phyloP scores from a whole-genome alignment of 2,113 vertebrate species.

The Athene noctua region DNA sequence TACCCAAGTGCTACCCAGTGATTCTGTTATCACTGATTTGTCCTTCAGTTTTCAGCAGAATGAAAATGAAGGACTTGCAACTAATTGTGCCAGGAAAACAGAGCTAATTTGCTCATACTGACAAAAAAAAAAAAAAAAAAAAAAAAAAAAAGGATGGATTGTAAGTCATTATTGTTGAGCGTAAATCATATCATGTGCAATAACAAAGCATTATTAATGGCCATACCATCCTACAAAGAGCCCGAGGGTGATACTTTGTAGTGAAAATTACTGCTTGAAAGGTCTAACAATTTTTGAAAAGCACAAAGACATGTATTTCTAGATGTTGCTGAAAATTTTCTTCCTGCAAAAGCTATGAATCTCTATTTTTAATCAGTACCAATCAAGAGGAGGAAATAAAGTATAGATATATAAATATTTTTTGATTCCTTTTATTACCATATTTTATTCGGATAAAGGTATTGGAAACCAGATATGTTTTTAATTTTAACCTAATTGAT shows the following conservation, averaged over 20 bases:
- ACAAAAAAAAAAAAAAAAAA: constrained; percentile 26
- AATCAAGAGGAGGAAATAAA: neutral
- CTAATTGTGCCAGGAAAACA: constrained; percentile 77
- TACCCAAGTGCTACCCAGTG: constrained; percentile 69
- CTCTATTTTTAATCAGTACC: neutral
- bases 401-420: neutral
- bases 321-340: neutral
- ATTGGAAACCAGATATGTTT: neutral
- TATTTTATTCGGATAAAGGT: neutral
- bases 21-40: constrained; percentile 78
- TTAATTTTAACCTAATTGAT: neutral
- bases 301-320: neutral
- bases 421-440: neutral
- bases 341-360: neutral
- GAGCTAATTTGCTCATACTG: constrained; percentile 69
- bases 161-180: constrained; percentile 41
- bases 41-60: constrained; percentile 77
- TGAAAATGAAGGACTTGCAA: constrained; percentile 74
- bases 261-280: constrained; percentile 32
- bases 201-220: constrained; percentile 65
- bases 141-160: neutral
- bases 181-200: constrained; percentile 41
- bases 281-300: neutral
- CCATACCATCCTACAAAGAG: constrained; percentile 4
- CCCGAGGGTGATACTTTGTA: neutral